These are phyloP conservation scores for Acanthurus lineatus DNA, from an alignment of 2,797 vertebrate genomes.

Conservation along the genomic window DNA sequence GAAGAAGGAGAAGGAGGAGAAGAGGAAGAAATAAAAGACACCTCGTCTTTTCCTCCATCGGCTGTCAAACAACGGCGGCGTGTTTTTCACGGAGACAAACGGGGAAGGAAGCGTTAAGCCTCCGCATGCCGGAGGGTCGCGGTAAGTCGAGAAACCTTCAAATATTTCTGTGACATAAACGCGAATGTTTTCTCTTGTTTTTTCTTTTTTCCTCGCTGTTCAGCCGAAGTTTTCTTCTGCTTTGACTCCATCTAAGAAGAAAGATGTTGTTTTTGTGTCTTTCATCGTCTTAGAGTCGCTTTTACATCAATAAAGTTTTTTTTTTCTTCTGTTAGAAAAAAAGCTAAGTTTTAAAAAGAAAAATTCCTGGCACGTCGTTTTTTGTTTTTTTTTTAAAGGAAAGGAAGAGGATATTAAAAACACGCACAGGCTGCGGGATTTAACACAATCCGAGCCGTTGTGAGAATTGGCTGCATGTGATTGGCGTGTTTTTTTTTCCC, in stretches of 20 bases:
- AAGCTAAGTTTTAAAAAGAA: too few species aligned
- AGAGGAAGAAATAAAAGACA: background rate
- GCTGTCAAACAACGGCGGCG: too few species aligned
- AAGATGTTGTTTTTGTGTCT: background rate
- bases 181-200: background rate
- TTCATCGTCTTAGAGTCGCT: background rate
- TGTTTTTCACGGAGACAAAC: background rate
- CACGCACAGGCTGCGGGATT: background rate
- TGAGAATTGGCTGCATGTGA: slow-evolving; percentile 49
- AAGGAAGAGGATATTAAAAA: background rate
- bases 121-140: slow-evolving; percentile 67
- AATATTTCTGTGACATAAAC: background rate
- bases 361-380: background rate
- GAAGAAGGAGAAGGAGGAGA: background rate
- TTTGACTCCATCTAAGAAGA: background rate
- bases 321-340: too few species aligned
- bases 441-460: background rate
- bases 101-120: background rate
- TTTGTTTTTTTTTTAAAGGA: too few species aligned
- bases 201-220: background rate
- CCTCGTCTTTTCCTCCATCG: background rate
- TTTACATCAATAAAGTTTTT: too few species aligned
- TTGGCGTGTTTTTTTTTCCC: slow-evolving; percentile 28
- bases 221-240: slow-evolving; percentile 9
- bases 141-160: slow-evolving; percentile 50